phyloP scores from a whole-genome alignment of 2,113 vertebrate species.

The Centropristis striata region DNA sequence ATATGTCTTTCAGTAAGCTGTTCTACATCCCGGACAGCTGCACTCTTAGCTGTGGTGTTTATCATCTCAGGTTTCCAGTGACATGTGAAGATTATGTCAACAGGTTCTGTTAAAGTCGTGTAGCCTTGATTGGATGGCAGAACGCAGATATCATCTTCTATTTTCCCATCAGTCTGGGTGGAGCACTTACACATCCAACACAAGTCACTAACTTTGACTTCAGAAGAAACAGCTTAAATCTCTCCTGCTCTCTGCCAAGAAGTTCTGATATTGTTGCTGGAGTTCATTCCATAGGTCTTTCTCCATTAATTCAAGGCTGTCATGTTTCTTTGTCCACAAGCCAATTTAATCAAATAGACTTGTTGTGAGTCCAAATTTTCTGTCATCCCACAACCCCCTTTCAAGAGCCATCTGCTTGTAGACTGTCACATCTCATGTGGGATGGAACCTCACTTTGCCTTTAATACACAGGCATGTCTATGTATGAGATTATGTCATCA shows the following conservation, averaged over 20 bases:
- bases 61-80: constrained; percentile 50
- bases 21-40: constrained; percentile 53
- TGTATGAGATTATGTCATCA: background rate
- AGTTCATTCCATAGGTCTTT: background rate
- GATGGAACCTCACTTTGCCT: background rate
- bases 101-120: constrained; percentile 14
- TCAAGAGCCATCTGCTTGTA: constrained; percentile 13
- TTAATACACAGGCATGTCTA: background rate
- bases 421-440: background rate
- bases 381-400: background rate
- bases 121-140: constrained; percentile 20
- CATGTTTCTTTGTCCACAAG: constrained; percentile 14
- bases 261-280: background rate
- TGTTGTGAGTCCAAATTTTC: constrained; percentile 23
- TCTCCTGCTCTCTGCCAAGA: background rate
- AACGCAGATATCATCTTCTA: background rate
- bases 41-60: constrained; percentile 16
- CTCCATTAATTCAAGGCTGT: background rate
- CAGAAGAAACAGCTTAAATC: background rate
- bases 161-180: constrained; percentile 18
- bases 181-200: constrained; percentile 25
- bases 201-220: background rate
- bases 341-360: constrained; percentile 31
- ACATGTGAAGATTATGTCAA: constrained; percentile 46
- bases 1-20: constrained; percentile 26